Conservation (phyloP, 2,888 invertebrate species). For the Lepidocyrtinus sp. region DNA sequence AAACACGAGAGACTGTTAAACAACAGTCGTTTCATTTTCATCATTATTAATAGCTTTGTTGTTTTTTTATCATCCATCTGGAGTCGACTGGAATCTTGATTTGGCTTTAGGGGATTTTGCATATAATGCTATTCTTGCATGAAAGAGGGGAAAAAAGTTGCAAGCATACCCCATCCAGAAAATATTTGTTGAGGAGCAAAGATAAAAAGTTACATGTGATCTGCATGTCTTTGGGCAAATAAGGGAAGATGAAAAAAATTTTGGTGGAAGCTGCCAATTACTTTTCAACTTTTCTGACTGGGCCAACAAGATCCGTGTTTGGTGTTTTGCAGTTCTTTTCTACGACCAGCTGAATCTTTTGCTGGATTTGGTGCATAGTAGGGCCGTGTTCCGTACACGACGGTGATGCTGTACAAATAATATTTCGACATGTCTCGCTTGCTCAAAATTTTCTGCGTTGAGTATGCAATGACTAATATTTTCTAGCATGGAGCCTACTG, state of each 20-base stretch:
- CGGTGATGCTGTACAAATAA: no score
- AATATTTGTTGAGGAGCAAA: neutral
- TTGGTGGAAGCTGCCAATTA: neutral
- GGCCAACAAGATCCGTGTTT: conserved; percentile 32
- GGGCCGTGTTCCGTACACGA: no score
- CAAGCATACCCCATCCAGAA: neutral
- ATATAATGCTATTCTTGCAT: neutral
- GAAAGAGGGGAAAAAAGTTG: neutral
- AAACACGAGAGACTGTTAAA: neutral
- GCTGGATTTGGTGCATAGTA: no score
- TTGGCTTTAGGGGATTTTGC: conserved; percentile 35
- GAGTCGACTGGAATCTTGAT: conserved; percentile 44
- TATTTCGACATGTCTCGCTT: no score
- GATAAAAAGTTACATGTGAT: neutral
- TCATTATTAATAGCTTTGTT: conserved; percentile 2
- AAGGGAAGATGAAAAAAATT: neutral
- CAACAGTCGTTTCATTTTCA: conserved; percentile 14
- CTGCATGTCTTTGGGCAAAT: neutral
- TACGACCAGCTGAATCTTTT: no score
- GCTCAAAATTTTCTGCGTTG: no score
- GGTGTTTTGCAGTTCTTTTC: conserved; percentile 22
- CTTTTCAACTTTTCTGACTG: neutral
- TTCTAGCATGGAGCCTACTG: no score
- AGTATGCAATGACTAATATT: no score
- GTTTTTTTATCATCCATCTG: conserved; percentile 35